Base-by-base conservation (phyloP, 2,888 invertebrate species). In the Callosobruchus maculatus region DNA sequence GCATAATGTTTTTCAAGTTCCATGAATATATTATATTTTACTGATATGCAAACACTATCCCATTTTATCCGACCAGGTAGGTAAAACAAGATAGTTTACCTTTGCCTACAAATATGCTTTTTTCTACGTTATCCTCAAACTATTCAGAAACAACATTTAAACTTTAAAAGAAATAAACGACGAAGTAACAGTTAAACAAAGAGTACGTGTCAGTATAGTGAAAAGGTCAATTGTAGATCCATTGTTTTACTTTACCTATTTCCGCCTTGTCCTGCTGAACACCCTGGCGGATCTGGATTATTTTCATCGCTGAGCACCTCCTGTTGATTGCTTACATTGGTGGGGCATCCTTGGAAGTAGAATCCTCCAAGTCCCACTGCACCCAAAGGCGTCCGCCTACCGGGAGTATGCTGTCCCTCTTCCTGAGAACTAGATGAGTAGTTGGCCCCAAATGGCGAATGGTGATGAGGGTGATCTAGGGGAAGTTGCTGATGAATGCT, bases 351-450 rank as follows among this genome's bases (percentile, higher is more conserved):
- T 84, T 94, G 94, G 86, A 95, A 95, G 87, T 95, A 95, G 87
- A 95, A 95, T n/a, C 95, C 95, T 22, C 95, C 94, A 30, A 96
- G 89, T 20, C 95, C 95, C 22, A 96, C 95, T 5, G 95, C 93
- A 18, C 95, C 94, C 73, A 96, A 87, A 26, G 95, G 95, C 66
- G 95, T 96, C 82, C 95, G 88, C 79, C 94, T 83, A 2, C 91
- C 91, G 13, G 90, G 90, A 21, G 89, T 88, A 78, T 89, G 89
- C 9, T 88, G 86, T 78, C 88, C 88, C 78, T 89, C 89, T 2
- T 78, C 86, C 20, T 68, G 68, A 13, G 68, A 68, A 68, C 22
- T 68, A 21, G 68, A 68, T 0, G 68, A 68, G 21, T 21, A 68
- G 21, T 21, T 68, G 1, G 49, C 49, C 13, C 49, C 49, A 49